Conservation (phyloP, 2,113 vertebrate species). For the Pollachius pollachius region DNA sequence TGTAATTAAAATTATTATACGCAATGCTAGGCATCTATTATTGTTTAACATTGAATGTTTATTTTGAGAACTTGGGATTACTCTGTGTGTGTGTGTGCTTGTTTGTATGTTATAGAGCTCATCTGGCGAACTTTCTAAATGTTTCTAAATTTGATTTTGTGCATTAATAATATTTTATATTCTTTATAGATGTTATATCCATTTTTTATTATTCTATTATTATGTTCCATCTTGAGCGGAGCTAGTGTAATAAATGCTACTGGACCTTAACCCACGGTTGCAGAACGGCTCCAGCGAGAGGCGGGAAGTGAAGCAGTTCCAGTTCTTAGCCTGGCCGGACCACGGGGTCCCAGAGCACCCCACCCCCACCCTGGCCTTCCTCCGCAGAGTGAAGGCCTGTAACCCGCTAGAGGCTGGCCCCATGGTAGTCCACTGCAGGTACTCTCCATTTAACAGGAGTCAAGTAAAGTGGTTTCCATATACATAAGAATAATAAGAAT, state of each 20-base stretch:
- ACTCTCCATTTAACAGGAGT: neutral
- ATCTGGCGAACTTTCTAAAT: too few relatives aligned
- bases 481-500: neutral
- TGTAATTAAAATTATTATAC: neutral
- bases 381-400: conserved; percentile 88
- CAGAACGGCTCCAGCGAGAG: conserved; percentile 95
- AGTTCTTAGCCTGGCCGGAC: conserved; percentile 98
- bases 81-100: neutral
- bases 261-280: neutral
- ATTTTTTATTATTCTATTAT: neutral
- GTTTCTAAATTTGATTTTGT: too few relatives aligned
- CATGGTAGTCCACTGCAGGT: conserved; percentile 99
- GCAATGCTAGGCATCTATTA: neutral
- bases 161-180: neutral
- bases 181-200: neutral
- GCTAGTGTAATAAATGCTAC: too few relatives aligned
- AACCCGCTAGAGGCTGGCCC: conserved; percentile 90
- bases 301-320: conserved; percentile 93
- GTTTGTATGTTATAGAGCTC: neutral
- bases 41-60: neutral
- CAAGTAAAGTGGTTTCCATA: neutral
- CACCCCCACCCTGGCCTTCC: conserved; percentile 88
- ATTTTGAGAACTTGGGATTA: too few relatives aligned
- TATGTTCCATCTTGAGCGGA: neutral
- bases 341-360: conserved; percentile 95